Evolutionary conservation across 2,113 vertebrate species (phyloP).

Genomic region (Prietella phreatophila): DNA sequence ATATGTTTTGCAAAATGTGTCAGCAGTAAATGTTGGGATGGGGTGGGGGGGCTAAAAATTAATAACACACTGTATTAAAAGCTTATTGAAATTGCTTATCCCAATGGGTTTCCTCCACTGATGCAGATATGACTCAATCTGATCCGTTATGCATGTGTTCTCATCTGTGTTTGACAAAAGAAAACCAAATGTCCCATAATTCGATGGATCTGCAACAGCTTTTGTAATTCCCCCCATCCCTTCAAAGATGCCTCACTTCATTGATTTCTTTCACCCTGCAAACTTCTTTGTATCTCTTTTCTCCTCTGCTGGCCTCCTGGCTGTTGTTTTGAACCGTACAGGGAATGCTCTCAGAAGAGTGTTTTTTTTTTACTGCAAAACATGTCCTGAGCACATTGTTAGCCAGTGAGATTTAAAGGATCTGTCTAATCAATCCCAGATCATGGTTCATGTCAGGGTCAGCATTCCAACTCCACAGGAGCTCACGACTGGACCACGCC

Average conservation of each 20-base stretch:
- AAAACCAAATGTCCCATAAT: constrained; percentile 31
- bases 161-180: constrained; percentile 21
- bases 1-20: constrained; percentile 12
- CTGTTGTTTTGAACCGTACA: constrained; percentile 63
- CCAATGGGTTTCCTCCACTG: constrained; percentile 19
- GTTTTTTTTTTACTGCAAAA: constrained; percentile 61
- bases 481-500: constrained; percentile 29
- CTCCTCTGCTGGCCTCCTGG: constrained; percentile 52
- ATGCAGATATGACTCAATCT: constrained; percentile 36
- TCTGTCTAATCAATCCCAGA: constrained; percentile 62
- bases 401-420: constrained; percentile 62
- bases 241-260: constrained; percentile 35
- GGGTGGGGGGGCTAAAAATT: background rate
- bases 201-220: constrained; percentile 32
- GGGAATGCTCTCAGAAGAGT: constrained; percentile 60
- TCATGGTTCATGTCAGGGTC: constrained; percentile 58
- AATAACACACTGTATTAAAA: constrained; percentile 22
- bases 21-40: background rate
- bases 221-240: constrained; percentile 24
- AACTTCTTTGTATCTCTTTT: constrained; percentile 44
- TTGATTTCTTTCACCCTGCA: constrained; percentile 39
- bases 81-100: background rate
- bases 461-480: constrained; percentile 51
- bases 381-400: constrained; percentile 65
- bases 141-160: constrained; percentile 36